Base-by-base conservation (phyloP, 1,140 invertebrate species). In the Hypsibius dujardini region DNA sequence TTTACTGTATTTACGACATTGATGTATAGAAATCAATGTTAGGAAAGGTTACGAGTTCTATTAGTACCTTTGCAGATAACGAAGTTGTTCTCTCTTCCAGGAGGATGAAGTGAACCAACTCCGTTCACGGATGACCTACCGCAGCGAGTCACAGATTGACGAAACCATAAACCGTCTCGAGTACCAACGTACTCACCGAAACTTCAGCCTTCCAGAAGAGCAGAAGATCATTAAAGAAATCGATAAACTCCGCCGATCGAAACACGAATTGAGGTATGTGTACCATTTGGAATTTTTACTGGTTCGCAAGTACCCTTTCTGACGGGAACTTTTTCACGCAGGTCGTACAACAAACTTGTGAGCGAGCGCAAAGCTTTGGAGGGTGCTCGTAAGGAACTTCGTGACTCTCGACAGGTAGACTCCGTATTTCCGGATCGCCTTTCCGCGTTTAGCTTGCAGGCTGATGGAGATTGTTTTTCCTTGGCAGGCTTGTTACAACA, bases 171-270 rank as follows among this genome's bases (percentile, higher is more conserved):
- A 67, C 50, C 74, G 76, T 69, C 73, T 80, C 60, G 77, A 79
- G 71, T 75, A 74, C 71, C 77, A 79, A 69, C 72, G 79, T 47
- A 76, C 75, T 42, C 75, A 72, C 1, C 74, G 76, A 67, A 78
- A 78, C 69, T 80, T 78, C 73, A 77, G 75, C 70, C 73, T 79
- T 46, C 74, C 74, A 2, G 78, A 80, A 70, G 79, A 80, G 73
- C 77, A 76, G 70, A 79, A 78, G 72, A 79, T 80, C 71, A 78
- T 80, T 28, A 75, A 75, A 47, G 79, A 80, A 74, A 77, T 80
- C 47, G 77, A 80, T 73, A 75, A 76, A 46, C 72, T 80, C 47
- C 77, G 77, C 59, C 75, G 79, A 59, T 80, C 79, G 45, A 80
- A 79, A 72, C 79, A 77, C 75, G 74, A 72, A 47, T 71, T 80